phyloP scores from a whole-genome alignment of 2,888 invertebrate species.

The Ecliptopera silaceata region DNA sequence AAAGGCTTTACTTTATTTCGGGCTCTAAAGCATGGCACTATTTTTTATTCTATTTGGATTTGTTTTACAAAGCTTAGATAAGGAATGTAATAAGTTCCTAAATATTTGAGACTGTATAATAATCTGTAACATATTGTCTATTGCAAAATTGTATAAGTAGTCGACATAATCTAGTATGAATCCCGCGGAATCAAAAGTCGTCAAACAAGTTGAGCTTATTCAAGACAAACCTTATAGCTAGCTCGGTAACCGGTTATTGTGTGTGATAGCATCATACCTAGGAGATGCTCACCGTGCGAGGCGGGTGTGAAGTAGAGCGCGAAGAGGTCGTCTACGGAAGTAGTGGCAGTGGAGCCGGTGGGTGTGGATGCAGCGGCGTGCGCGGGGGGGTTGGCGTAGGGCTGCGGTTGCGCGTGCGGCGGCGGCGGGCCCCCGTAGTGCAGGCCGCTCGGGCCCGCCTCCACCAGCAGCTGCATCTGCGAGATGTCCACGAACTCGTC shows the following conservation, averaged over 20 bases:
- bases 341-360: constrained; percentile 55
- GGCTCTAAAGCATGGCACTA: too few relatives aligned
- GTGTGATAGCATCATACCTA: constrained; percentile 32
- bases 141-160: constrained; percentile 10
- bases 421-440: constrained; percentile 76
- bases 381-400: constrained; percentile 67
- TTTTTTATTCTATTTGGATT: too few relatives aligned
- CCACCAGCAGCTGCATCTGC: constrained; percentile 89
- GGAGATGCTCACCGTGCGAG: constrained; percentile 79
- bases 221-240: constrained; percentile 28
- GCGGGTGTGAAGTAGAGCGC: constrained; percentile 89
- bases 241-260: constrained; percentile 31
- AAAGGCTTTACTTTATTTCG: too few relatives aligned
- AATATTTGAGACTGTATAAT: too few relatives aligned
- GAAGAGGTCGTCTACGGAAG: constrained; percentile 89
- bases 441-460: constrained; percentile 81
- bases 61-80: too few relatives aligned
- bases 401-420: constrained; percentile 75
- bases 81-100: too few relatives aligned
- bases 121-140: too few relatives aligned
- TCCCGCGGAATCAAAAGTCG: constrained; percentile 34
- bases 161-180: constrained; percentile 28
- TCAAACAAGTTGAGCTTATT: constrained; percentile 38
- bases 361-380: constrained; percentile 67
- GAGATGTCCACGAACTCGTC: constrained; percentile 93